Evolutionary conservation across 2,113 vertebrate genomes (phyloP).

Genomic region (Phaethon lepturus): DNA sequence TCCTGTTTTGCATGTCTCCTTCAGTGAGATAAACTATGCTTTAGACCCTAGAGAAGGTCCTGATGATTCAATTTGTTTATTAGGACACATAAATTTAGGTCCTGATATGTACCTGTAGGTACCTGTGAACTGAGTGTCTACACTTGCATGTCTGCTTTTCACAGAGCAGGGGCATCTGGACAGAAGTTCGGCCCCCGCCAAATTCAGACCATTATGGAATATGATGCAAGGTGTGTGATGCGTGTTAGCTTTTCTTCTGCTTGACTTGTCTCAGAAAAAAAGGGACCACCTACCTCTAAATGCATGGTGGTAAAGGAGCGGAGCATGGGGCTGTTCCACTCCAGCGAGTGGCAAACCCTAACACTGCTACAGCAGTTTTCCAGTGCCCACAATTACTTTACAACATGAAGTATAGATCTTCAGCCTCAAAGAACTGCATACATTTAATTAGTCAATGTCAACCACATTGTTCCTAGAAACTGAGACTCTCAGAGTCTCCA

Average conservation of each 20-base stretch:
- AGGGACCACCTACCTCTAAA: not conserved
- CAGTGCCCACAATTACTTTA: not conserved
- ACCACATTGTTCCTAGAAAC: not conserved
- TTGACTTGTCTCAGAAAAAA: not conserved
- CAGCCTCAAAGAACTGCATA: not conserved
- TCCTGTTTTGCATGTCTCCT: conserved; percentile 7
- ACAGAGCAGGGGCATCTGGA: no score
- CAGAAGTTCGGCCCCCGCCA: not conserved
- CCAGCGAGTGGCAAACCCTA: accelerated
- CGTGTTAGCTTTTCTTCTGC: not conserved
- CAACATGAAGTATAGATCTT: not conserved
- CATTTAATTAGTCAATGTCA: not conserved
- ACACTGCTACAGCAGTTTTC: not conserved
- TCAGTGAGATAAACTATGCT: conserved; percentile 1
- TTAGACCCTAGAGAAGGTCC: not conserved
- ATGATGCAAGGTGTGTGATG: not conserved
- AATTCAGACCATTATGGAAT: not conserved
- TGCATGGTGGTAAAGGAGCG: not conserved
- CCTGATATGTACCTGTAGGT: not conserved
- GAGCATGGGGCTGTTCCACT: not conserved
- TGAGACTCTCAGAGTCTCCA: not conserved
- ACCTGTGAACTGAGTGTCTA: not conserved
- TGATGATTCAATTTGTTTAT: not conserved
- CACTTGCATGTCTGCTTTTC: not conserved
- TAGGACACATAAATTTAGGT: not conserved